A percentile compares a stretch with the other conserved stretches of the same genome.
Conservation (phyloP, 2,888 invertebrate genomes). For the Pammene aurita region DNA sequence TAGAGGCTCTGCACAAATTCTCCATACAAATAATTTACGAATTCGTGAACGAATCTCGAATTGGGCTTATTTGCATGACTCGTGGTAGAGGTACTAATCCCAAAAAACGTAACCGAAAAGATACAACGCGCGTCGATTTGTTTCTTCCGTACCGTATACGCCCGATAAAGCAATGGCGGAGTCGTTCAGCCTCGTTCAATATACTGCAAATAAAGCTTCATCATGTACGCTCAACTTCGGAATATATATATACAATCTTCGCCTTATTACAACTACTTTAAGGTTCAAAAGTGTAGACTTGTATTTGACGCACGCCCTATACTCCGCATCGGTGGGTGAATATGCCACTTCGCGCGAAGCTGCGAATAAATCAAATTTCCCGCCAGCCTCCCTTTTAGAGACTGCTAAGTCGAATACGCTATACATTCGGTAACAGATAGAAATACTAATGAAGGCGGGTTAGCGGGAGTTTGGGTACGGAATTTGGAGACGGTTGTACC, state of each 20-base stretch:
- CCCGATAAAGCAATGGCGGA: constrained; percentile 55
- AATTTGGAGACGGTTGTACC: neutral
- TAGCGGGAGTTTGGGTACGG: neutral
- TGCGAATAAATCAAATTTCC: constrained; percentile 75
- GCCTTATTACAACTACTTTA: neutral
- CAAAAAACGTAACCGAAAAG: constrained; percentile 22
- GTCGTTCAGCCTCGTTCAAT: constrained; percentile 61
- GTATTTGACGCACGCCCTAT: constrained; percentile 52
- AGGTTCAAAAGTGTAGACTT: constrained; percentile 1
- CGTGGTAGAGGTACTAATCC: too few species aligned
- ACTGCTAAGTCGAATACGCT: constrained; percentile 42
- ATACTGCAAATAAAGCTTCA: constrained; percentile 71
- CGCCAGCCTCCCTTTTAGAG: constrained; percentile 43
- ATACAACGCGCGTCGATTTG: constrained; percentile 23
- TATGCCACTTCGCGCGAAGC: constrained; percentile 73
- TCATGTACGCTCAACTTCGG: constrained; percentile 52
- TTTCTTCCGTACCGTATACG: constrained; percentile 34
- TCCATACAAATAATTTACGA: too few species aligned
- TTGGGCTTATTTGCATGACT: too few species aligned
- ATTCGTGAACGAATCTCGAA: too few species aligned
- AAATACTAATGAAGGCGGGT: constrained; percentile 22
- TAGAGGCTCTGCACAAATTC: too few species aligned
- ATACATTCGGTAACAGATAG: constrained; percentile 37
- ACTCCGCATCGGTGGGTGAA: constrained; percentile 67
- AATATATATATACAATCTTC: neutral